These are phyloP conservation scores for Andricus grossulariae DNA, from an alignment of 1,140 invertebrate genomes.

Conservation along the genomic window DNA sequence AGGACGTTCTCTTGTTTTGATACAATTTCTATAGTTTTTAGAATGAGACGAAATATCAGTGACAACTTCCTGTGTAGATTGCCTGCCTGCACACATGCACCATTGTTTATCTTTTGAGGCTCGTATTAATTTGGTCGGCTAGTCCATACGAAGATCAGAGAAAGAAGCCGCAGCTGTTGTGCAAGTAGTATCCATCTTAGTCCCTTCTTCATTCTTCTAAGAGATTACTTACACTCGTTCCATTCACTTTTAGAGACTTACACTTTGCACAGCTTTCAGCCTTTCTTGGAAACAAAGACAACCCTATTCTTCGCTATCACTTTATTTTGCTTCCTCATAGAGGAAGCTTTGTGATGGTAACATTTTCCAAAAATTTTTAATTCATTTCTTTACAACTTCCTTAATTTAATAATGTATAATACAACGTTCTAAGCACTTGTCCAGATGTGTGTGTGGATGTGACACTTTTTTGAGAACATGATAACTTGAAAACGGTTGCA, in stretches of 20 bases:
- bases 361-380: too few species aligned
- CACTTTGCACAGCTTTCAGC: background rate
- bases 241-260: background rate
- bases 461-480: too few species aligned
- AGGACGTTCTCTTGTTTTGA: slow-evolving; percentile 42
- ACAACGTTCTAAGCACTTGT: too few species aligned
- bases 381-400: too few species aligned
- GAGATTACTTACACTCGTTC: background rate
- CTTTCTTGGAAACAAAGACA: background rate
- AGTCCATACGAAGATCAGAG: slow-evolving; percentile 58
- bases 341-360: too few species aligned
- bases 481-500: too few species aligned
- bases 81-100: slow-evolving; percentile 48
- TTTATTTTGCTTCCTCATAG: too few species aligned
- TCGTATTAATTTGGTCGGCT: slow-evolving; percentile 62
- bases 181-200: slow-evolving; percentile 45
- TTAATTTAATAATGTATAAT: too few species aligned
- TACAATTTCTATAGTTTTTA: slow-evolving; percentile 7
- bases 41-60: slow-evolving; percentile 56
- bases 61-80: slow-evolving; percentile 60
- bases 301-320: too few species aligned
- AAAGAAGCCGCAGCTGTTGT: slow-evolving; percentile 59
- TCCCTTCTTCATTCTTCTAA: slow-evolving; percentile 18
- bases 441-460: too few species aligned
- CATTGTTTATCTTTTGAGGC: slow-evolving; percentile 62